Evolutionary conservation across 2,888 invertebrate genomes (phyloP).

Genomic region (Oeneis ivallda): DNA sequence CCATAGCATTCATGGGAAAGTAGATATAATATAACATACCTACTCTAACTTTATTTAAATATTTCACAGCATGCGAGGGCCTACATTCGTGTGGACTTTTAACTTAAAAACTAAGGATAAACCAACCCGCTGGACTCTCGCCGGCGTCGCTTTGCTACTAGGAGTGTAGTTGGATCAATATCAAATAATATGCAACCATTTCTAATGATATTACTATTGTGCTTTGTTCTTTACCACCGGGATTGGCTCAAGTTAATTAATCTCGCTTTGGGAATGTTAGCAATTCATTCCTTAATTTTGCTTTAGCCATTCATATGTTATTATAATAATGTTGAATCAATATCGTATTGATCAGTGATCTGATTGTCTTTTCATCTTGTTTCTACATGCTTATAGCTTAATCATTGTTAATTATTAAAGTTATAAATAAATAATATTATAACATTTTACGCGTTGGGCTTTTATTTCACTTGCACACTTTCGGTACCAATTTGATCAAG

Average conservation of each 20-base stretch:
- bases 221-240: not conserved
- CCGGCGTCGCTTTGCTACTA: constrained; percentile 94
- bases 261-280: not conserved
- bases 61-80: constrained; percentile 86
- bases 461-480: no score
- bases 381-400: not conserved
- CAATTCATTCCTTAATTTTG: not conserved
- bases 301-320: not conserved
- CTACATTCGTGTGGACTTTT: constrained; percentile 98
- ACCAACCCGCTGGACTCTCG: constrained; percentile 95
- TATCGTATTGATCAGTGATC: not conserved
- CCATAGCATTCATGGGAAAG: no score
- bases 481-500: no score
- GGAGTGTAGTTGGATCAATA: constrained; percentile 76
- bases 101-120: constrained; percentile 94
- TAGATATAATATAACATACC: no score
- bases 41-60: not conserved
- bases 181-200: not conserved
- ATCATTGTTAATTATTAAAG: not conserved
- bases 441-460: not conserved
- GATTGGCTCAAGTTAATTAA: not conserved
- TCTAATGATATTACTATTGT: not conserved
- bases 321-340: not conserved
- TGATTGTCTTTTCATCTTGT: not conserved
- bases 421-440: not conserved